Evolutionary conservation across 2,113 vertebrate genomes (phyloP), one percentile per base, ranked within the genome.

Genomic region (Callorhinus ursinus): DNA sequence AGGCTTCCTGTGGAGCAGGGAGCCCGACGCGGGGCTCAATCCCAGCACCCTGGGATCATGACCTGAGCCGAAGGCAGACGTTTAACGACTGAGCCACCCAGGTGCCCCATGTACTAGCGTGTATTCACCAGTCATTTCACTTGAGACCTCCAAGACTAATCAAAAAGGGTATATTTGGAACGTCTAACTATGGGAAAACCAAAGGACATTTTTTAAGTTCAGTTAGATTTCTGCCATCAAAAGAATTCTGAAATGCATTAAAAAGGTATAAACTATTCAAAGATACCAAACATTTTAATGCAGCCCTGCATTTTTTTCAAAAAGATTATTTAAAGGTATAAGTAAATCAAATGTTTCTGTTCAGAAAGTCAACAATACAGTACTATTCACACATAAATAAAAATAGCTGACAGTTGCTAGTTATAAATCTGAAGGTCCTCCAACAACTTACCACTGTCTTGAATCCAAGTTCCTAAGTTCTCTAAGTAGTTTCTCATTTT

Each of bases 381-480:
- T 55, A 76, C 77, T 90, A 89, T 65, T 80, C 49, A 65, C 22
- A 90, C 59, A 59, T 53, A 77, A 84, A 96, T 14, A 87, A 46
- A 89, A 65, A 95, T 22, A 89, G 59, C 28, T 71, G 39, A 76
- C 24, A 67, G 53, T 31, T 95, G 61, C 39, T 83, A 95, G 10
- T 59, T 88, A 71, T 36, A 96, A 85, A 91, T 76, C 31, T 28
- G 14, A 93, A 95, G n/a, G 55, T 84, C 94, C 80, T 76, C 39
- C 81, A 90, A 96, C 31, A 95, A 98, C 98, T 99, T 98, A 99
- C 99, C 99, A 99, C 97, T 99, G 99, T 96, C 99, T 99, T 82
- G 99, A 99, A 96, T 99, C 99, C 98, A 99, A 98, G 97, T 99
- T 99, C 98, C 99, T 99, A 98, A 99, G 99, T 98, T 99, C 99